Evolutionary conservation across 2,113 vertebrate species (phyloP).

Genomic region (Empidonax alnorum): DNA sequence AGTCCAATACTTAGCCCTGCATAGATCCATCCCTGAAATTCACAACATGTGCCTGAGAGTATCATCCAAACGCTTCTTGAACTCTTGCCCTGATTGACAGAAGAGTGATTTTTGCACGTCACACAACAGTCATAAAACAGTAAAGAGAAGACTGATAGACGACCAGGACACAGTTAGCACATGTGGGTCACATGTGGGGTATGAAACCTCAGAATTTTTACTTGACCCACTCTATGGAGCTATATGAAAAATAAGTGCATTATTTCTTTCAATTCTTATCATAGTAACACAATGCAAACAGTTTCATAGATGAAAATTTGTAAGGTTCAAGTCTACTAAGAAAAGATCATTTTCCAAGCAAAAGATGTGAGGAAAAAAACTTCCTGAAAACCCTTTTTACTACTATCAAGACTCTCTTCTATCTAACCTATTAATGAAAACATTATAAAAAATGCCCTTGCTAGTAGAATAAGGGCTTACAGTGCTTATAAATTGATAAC

Average conservation of each 20-base stretch:
- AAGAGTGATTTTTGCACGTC: background rate
- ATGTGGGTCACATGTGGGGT: too few species aligned
- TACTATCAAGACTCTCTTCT: background rate
- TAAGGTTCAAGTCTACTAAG: background rate
- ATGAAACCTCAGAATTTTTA: background rate
- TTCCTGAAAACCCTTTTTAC: background rate
- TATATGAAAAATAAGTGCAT: background rate
- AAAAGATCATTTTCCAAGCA: background rate
- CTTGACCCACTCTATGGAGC: background rate
- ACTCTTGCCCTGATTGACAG: background rate
- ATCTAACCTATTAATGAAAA: background rate
- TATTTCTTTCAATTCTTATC: background rate
- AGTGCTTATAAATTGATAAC: background rate
- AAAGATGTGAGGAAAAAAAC: background rate
- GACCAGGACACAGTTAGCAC: background rate
- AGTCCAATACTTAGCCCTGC: background rate
- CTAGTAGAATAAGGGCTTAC: background rate
- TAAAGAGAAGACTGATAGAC: background rate
- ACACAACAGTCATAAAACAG: background rate
- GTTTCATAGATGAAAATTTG: background rate
- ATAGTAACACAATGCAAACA: background rate
- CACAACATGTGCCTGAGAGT: background rate
- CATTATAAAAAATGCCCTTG: background rate
- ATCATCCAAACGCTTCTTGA: background rate
- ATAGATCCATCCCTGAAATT: background rate